Evolutionary conservation across 2,113 vertebrate species (phyloP), one percentile per base, ranked within the genome.

Genomic region (Myodes glareolus): DNA sequence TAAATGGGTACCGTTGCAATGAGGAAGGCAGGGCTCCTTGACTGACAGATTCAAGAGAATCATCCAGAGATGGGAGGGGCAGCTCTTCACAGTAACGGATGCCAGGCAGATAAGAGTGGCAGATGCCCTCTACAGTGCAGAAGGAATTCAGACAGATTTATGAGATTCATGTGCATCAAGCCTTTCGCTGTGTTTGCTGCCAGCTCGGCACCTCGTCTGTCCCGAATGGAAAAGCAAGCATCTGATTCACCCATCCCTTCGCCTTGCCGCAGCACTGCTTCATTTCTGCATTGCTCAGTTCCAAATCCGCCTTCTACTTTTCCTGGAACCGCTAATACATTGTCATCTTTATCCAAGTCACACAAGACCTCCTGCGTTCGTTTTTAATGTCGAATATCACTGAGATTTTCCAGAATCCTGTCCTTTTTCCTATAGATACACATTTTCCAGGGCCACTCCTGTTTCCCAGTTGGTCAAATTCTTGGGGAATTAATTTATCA

Each of bases 301-400:
- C 95, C 93, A 94, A 96, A 94, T 91, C 91, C 89, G 63, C 93
- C 95, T 97, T 90, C 90, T 90, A 31, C 94, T 97, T 97, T 96
- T 96, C 97, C 95, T 96, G 97, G 93, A 97, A 97, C 89, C 72
- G 93, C 82, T 97, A 96, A 96, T 95, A 87, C 47, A 93, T 92
- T 93, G 80, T 6, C 9, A 73, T 87, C 68, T 97, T 82, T 94
- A 97, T 93, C 94, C 94, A 92, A 96, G 96, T 84, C 95, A 95
- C 63, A 86, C 94, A 72, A 91, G 89, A 95, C 92, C 95, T 93
- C 92, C 61, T 75, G 5, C 45, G 65, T 95, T 97, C 97, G 87
- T 94, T 96, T 97, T 95, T 89, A 90, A 93, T 88, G 73, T 96
- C 10, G 82, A 95, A 96, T 91, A 84, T 92, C 39, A 87, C 36